Evolutionary conservation across 2,797 vertebrate genomes (phyloP), one percentile per base, ranked within the genome.

Genomic region (Spatula versicolor): DNA sequence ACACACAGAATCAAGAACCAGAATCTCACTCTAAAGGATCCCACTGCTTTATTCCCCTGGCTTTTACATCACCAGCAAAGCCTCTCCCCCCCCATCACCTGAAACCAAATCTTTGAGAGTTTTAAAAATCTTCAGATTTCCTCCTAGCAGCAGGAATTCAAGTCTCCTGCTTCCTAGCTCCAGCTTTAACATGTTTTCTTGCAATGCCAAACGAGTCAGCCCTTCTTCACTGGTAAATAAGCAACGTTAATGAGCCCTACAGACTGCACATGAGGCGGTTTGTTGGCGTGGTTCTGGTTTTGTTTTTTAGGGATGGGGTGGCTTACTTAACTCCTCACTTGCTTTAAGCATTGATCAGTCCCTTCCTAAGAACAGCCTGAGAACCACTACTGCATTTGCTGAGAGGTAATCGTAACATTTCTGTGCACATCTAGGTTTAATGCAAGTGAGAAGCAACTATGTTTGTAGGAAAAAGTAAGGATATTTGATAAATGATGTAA

Each of bases 251-350:
- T 11, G 31, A 59, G 39, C 30, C 31, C 33, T 11, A 25, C 17
- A 3, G 10, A 20, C 3, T 23, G 13, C 54, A 19, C 6, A 10
- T 11, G 31, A 21, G 17, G 18, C 28, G 13, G 50, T 26, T 26
- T 52, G 25, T 28, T 52, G 50, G 50, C 6, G 5, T 28, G 50
- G 1, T 4, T 9, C 13, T 13, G 33, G 7, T 0, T 0, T 63
- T 28, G 23, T 25, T 26, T 11, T 2, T 1, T 3, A 3, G 8
- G 5, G 30, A 26, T 25, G 48, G 48, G 50, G 26, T 26, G 26
- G 25, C 50, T 52, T 52, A 26, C 50, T 52, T 28, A 52, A 28
- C 26, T 52, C 25, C 39, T 12, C 28, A 16, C 22, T 45, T 22
- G 4, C 55, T 74, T 77, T 64, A 37, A 43, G 60, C 45, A 13